A percentile compares a stretch with the other conserved stretches of the same genome.
Conservation (phyloP, 2,113 vertebrate genomes). For the Crotalus viridis region DNA sequence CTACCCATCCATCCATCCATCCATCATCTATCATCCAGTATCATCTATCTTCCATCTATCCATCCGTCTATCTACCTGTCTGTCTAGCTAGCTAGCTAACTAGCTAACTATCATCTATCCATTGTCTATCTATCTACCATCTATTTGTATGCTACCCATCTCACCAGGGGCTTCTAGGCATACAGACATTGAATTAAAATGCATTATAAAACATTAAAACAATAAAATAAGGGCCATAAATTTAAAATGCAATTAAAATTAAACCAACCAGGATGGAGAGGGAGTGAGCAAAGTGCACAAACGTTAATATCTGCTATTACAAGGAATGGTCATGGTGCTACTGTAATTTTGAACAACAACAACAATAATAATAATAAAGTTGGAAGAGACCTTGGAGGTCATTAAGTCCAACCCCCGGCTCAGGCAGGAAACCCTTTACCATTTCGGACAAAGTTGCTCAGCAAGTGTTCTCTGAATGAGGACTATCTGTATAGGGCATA, state of each 20-base stretch:
- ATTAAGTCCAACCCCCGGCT: too few relatives aligned
- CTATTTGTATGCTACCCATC: neutral
- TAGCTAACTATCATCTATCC: too few relatives aligned
- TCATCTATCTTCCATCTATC: too few relatives aligned
- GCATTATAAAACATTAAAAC: neutral
- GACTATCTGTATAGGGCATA: neutral
- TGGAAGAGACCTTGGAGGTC: too few relatives aligned
- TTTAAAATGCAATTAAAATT: too few relatives aligned
- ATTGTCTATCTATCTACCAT: neutral
- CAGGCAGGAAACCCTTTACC: too few relatives aligned
- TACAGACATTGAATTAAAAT: neutral
- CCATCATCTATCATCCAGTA: too few relatives aligned
- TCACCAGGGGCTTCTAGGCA: neutral
- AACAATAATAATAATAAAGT: too few relatives aligned
- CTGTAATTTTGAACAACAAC: neutral
- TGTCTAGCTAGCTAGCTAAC: too few relatives aligned
- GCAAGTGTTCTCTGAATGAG: neutral
- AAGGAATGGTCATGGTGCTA: neutral
- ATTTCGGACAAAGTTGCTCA: neutral
- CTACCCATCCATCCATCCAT: too few relatives aligned
- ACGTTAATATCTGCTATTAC: neutral
- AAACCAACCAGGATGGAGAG: too few relatives aligned
- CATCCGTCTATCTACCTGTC: too few relatives aligned
- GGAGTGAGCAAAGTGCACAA: neutral
- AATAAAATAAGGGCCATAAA: neutral